These are phyloP conservation scores for Phyto melanocephala DNA, from an alignment of 2,888 invertebrate genomes.

Conservation along the genomic window DNA sequence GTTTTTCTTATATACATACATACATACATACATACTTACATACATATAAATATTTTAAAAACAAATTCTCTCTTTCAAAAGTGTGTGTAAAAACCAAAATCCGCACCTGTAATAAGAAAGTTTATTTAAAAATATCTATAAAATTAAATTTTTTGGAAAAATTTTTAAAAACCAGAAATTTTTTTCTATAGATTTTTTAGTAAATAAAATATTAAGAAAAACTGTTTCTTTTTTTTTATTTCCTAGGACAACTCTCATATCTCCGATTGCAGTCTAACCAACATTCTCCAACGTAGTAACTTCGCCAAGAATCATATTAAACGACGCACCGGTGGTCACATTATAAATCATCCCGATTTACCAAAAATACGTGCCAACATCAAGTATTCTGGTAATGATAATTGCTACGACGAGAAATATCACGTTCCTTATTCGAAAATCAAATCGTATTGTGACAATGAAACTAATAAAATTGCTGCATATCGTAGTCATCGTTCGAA, in stretches of 20 bases:
- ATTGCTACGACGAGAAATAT: slow-evolving; percentile 70
- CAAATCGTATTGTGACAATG: slow-evolving; percentile 69
- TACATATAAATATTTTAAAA: too few relatives aligned
- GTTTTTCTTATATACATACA: too few relatives aligned
- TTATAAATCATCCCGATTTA: slow-evolving; percentile 72
- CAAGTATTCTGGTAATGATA: slow-evolving; percentile 76
- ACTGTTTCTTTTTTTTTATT: neutral
- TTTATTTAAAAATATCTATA: too few relatives aligned
- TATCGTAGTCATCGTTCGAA: slow-evolving; percentile 69
- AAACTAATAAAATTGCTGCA: slow-evolving; percentile 70
- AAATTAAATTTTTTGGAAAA: too few relatives aligned
- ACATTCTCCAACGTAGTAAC: slow-evolving; percentile 61
- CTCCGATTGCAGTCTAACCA: slow-evolving; percentile 20
- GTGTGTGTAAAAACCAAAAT: too few relatives aligned
- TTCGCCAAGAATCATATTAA: slow-evolving; percentile 70
- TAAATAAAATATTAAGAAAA: too few relatives aligned
- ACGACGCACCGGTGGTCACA: slow-evolving; percentile 70
- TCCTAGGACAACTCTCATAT: slow-evolving; percentile 50
- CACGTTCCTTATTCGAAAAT: slow-evolving; percentile 74
- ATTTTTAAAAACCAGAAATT: too few relatives aligned
- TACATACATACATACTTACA: too few relatives aligned
- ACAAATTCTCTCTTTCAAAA: too few relatives aligned
- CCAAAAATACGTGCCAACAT: slow-evolving; percentile 76
- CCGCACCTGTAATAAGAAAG: too few relatives aligned
- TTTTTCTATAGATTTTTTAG: too few relatives aligned